Base-by-base conservation (phyloP, 2,888 invertebrate genomes). In the Portevinia maculata region DNA sequence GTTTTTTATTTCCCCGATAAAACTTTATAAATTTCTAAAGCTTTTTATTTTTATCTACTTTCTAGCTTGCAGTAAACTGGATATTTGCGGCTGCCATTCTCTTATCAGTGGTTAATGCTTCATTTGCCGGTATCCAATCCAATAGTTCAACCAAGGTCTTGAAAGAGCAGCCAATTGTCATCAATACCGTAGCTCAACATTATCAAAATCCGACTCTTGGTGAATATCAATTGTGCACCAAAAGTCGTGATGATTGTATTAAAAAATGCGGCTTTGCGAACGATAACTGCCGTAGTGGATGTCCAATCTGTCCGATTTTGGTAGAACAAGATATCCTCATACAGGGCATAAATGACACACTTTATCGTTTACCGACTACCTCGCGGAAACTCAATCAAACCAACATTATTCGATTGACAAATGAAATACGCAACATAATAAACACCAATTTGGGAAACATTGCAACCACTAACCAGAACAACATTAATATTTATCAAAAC, bases 331-430 rank as follows among this genome's bases (percentile, higher is more conserved):
- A 88, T 3, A 37, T 88, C 21, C 67, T 89, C 6, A 86, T 89
- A 9, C 89, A 89, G 75, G 89, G 89, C 1, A 79, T 89, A 1
- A 89, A 89, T 50, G 89, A 89, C 44, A 89, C 89, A 0, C 75
- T 84, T 1, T 85, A 86, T 11, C 73, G 84, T 41, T 50, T 62
- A 7, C 85, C 86, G 1, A 11, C 52, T 5, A 32, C 84, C 0
- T 7, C 46, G 7, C 17, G 60, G 0, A 78, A 86, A 0, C 17
- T 86, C 1, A 89, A 89, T 65, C 87, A 89, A 19, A 89, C 89
- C 17, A 89, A 88, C 53, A 86, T 89, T 3, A 88, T 89, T 9
- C 84, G 85, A 0, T 62, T 89, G 6, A 88, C 88, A 2, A 89
- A 89, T 64, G 87, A 89, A 76, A 89, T 89, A 28, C 86, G 85